A percentile compares a stretch with the other conserved stretches of the same genome.
Conservation (phyloP, 2,888 invertebrate species). For the Nymphalis urticae region DNA sequence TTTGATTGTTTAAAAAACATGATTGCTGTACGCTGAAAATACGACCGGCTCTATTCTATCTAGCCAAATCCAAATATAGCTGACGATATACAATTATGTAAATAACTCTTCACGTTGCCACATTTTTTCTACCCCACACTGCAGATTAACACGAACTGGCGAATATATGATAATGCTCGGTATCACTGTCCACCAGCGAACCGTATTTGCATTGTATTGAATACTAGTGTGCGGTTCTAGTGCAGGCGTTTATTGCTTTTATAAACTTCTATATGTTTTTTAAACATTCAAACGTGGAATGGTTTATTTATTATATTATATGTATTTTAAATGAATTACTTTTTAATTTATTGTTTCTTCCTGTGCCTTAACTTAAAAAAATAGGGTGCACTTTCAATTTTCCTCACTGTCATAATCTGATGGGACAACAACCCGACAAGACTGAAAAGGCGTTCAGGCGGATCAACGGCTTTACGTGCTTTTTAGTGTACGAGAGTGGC, state of each 20-base stretch:
- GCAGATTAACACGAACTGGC: conserved; percentile 54
- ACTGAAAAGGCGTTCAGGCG: too few species aligned
- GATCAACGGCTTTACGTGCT: too few species aligned
- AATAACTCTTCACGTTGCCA: background rate
- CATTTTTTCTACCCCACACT: conserved; percentile 7
- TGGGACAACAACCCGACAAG: too few species aligned
- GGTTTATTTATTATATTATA: background rate
- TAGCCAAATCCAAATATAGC: background rate
- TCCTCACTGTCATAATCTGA: too few species aligned
- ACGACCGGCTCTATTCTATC: background rate
- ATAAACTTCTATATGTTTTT: conserved; percentile 1
- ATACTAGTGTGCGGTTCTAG: conserved; percentile 38
- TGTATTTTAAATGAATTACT: too few species aligned
- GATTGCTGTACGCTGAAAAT: too few species aligned
- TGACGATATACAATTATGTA: background rate
- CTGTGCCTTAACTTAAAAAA: too few species aligned
- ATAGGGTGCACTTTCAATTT: too few species aligned
- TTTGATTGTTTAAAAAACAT: too few species aligned
- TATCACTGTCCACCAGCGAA: conserved; percentile 65
- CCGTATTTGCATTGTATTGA: conserved; percentile 73
- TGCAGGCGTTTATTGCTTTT: conserved; percentile 6
- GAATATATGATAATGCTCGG: conserved; percentile 71
- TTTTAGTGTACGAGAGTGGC: too few species aligned
- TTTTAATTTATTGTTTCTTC: too few species aligned
- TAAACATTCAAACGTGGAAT: background rate